Evolutionary conservation across 2,113 vertebrate genomes (phyloP).

Genomic region (Motacilla alba): DNA sequence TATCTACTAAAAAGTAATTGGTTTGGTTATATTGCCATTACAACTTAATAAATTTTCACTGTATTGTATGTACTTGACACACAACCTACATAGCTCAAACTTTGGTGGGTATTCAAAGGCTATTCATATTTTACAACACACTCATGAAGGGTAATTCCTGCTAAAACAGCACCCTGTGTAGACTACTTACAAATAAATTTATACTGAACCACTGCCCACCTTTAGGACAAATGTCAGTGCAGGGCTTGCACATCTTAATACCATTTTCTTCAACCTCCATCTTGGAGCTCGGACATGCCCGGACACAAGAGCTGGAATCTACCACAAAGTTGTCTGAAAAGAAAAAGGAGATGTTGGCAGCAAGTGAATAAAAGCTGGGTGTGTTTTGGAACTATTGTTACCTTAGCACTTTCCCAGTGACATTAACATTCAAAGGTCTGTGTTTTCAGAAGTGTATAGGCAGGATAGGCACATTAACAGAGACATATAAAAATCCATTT

Average conservation of each 20-base stretch:
- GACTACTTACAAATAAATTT: neutral
- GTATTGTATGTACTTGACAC: neutral
- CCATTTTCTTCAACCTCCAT: slow-evolving; percentile 98
- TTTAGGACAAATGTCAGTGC: slow-evolving; percentile 98
- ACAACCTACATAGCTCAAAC: neutral
- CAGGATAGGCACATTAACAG: neutral
- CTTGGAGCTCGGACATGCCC: slow-evolving; percentile 96
- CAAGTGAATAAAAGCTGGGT: neutral
- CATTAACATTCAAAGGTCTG: neutral
- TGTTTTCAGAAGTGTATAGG: neutral
- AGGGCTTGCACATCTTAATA: slow-evolving; percentile 96
- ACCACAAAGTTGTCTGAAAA: slow-evolving; percentile 96
- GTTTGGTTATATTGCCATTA: neutral
- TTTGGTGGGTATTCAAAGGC: neutral
- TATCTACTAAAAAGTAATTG: neutral
- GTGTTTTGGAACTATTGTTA: neutral
- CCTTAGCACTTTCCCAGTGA: neutral
- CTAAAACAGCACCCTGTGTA: neutral
- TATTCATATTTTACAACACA: neutral
- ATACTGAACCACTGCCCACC: slow-evolving; percentile 67
- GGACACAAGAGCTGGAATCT: slow-evolving; percentile 95
- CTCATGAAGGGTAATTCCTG: neutral
- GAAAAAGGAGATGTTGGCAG: neutral
- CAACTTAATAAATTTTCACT: neutral
- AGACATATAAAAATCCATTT: neutral